Evolutionary conservation across 2,888 invertebrate genomes (phyloP).

Genomic region (Polydrusus cervinus): DNA sequence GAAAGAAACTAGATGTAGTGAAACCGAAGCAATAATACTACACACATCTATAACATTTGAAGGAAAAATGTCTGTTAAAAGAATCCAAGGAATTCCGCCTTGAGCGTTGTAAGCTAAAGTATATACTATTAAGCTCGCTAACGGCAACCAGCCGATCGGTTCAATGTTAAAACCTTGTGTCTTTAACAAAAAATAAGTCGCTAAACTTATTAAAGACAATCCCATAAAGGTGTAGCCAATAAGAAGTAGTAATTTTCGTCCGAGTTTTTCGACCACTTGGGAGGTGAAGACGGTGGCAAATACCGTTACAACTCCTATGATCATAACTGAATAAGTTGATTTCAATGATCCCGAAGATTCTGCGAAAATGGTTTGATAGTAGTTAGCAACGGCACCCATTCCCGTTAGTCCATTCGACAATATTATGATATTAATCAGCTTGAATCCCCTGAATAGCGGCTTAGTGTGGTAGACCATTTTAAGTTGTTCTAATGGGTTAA

Average conservation of each 20-base stretch:
- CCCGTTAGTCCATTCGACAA: conserved; percentile 72
- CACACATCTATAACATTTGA: conserved; percentile 83
- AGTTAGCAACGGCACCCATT: conserved; percentile 85
- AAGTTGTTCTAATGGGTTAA: neutral
- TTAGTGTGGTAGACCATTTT: neutral
- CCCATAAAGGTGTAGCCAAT: conserved; percentile 79
- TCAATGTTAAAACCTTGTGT: conserved; percentile 54
- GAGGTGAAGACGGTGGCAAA: conserved; percentile 80
- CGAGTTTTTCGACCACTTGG: conserved; percentile 83
- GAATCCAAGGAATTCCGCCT: conserved; percentile 86
- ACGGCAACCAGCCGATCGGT: conserved; percentile 31
- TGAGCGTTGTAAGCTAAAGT: conserved; percentile 65
- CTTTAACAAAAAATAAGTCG: conserved; percentile 62
- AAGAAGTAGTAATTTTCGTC: conserved; percentile 81
- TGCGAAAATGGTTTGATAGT: conserved; percentile 81
- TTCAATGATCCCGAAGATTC: conserved; percentile 68
- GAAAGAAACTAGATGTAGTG: conserved; percentile 45
- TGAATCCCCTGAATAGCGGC: neutral
- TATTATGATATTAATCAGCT: conserved; percentile 56
- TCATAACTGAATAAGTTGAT: conserved; percentile 80
- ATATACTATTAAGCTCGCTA: conserved; percentile 11
- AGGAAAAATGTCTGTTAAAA: conserved; percentile 87
- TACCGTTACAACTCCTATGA: conserved; percentile 84
- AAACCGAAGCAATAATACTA: conserved; percentile 33
- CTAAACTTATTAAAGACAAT: conserved; percentile 70